phyloP scores from a whole-genome alignment of 30 jellyfish, hydroid and myxozoan genomes.

The Rhopilema esculentum region DNA sequence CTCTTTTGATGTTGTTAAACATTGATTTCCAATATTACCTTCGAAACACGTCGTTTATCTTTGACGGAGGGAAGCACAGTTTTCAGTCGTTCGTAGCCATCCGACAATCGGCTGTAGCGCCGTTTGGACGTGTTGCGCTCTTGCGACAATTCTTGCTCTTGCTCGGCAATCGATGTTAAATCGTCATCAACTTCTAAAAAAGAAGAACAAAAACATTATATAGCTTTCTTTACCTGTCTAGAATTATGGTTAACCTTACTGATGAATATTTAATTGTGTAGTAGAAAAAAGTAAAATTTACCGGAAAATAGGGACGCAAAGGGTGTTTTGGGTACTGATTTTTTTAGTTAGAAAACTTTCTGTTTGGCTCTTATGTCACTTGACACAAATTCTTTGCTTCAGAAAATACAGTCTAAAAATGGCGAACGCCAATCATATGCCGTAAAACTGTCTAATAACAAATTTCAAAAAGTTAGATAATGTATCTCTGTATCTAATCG shows the following conservation, averaged over 20 bases:
- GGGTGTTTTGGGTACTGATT: too few relatives aligned
- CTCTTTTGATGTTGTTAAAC: background rate
- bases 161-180: conserved; percentile 89
- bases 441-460: too few relatives aligned
- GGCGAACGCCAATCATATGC: background rate
- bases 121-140: conserved; percentile 96
- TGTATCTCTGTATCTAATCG: too few relatives aligned
- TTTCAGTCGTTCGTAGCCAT: conserved; percentile 97
- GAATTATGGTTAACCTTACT: background rate
- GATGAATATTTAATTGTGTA: background rate
- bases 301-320: background rate
- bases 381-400: too few relatives aligned
- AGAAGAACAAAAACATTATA: background rate
- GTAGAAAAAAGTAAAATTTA: background rate
- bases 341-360: background rate
- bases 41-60: conserved; percentile 97
- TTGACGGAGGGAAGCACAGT: conserved; percentile 98
- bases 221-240: background rate
- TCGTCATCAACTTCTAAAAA: conserved; percentile 86
- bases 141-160: conserved; percentile 87
- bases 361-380: background rate
- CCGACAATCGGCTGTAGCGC: conserved; percentile 98
- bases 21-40: conserved; percentile 51
- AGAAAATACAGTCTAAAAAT: background rate
- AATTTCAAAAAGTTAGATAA: too few relatives aligned